A percentile compares a stretch with the other conserved stretches of the same genome.
Evolutionary conservation across 2,888 invertebrate species (phyloP).

Genomic region (Macaria liturata): DNA sequence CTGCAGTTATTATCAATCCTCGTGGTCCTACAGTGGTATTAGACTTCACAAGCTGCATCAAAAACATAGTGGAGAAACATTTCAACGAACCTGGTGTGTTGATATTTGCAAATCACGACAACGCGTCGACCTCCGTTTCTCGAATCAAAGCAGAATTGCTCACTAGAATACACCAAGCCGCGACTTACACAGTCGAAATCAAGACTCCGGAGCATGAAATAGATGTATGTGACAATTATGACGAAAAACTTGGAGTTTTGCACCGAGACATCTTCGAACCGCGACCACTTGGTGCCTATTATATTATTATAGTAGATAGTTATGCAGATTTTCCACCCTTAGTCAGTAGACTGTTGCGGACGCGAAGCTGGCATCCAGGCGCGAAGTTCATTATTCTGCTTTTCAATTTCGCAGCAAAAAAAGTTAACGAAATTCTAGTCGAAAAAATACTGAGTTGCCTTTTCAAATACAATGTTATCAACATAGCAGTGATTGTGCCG

Average conservation of each 20-base stretch:
- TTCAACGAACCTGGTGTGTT: conserved; percentile 56
- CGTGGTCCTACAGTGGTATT: conserved; percentile 54
- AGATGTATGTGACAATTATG: conserved; percentile 45
- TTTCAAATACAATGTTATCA: conserved; percentile 60
- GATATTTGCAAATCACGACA: conserved; percentile 53
- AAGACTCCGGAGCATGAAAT: conserved; percentile 45
- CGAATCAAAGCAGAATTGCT: conserved; percentile 52
- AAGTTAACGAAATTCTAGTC: conserved; percentile 38
- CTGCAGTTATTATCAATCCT: conserved; percentile 47
- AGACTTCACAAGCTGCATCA: conserved; percentile 57
- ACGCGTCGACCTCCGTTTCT: conserved; percentile 47
- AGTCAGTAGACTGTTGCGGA: conserved; percentile 51
- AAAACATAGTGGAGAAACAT: conserved; percentile 48
- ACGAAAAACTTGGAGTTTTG: conserved; percentile 36
- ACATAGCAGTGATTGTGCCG: conserved; percentile 58
- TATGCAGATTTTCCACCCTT: conserved; percentile 54
- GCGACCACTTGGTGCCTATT: conserved; percentile 55
- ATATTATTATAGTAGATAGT: conserved; percentile 56
- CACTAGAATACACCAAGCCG: conserved; percentile 45
- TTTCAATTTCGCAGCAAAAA: conserved; percentile 43
- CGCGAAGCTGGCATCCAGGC: conserved; percentile 67
- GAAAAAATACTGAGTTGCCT: conserved; percentile 62
- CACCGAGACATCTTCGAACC: conserved; percentile 50
- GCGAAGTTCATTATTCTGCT: conserved; percentile 64
- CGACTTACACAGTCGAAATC: conserved; percentile 50